Conservation (phyloP, 1,140 invertebrate genomes). For the Bombus vancouverensis region DNA sequence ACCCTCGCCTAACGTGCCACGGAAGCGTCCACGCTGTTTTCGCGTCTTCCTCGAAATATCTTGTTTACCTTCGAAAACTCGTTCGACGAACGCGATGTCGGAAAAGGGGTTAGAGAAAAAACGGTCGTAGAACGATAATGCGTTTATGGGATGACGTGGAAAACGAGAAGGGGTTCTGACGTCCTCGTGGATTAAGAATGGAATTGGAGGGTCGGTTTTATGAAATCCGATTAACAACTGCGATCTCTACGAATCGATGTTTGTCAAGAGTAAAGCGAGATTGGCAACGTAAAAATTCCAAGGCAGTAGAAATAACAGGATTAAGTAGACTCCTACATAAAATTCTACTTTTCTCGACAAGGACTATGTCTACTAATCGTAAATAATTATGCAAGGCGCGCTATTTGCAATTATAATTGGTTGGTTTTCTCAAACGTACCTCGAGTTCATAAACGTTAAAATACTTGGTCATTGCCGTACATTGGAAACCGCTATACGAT, state of each 20-base stretch:
- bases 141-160: background rate
- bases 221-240: background rate
- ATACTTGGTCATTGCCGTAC: too few relatives aligned
- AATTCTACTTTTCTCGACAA: too few relatives aligned
- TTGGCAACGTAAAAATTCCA: background rate
- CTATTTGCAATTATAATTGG: too few relatives aligned
- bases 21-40: background rate
- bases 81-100: background rate
- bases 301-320: too few relatives aligned
- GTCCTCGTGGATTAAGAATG: background rate
- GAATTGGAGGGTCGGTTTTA: background rate
- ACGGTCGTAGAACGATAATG: slow-evolving; percentile 8
- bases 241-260: too few relatives aligned
- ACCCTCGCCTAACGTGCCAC: background rate
- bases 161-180: background rate
- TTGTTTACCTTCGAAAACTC: slow-evolving; percentile 21
- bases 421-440: too few relatives aligned
- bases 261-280: background rate
- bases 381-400: too few relatives aligned
- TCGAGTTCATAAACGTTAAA: too few relatives aligned
- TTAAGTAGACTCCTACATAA: too few relatives aligned
- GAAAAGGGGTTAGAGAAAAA: background rate
- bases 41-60: slow-evolving; percentile 2
- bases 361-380: too few relatives aligned
- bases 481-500: background rate